A percentile compares a stretch with the other conserved stretches of the same genome.
Conservation (phyloP, 2,797 vertebrate species). For the Streptopelia turtur region DNA sequence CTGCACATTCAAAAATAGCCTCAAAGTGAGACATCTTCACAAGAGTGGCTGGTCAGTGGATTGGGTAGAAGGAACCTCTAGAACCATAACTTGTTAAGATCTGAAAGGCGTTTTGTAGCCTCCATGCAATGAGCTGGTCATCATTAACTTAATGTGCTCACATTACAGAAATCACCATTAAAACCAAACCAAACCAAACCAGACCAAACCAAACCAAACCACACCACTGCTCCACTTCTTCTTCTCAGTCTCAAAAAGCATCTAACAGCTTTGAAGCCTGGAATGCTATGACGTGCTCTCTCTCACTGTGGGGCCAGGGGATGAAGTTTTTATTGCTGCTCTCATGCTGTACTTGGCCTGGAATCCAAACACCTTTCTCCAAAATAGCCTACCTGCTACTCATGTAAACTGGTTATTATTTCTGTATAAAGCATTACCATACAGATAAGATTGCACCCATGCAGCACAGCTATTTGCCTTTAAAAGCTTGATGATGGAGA, state of each 20-base stretch:
- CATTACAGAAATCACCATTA: not conserved
- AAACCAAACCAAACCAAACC: not conserved
- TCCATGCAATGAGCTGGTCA: not conserved
- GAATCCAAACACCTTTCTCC: not conserved
- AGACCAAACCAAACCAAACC: too few species aligned
- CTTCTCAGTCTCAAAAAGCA: not conserved
- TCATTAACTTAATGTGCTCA: too few species aligned
- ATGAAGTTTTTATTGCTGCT: not conserved
- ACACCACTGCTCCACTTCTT: not conserved
- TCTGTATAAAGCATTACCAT: constrained; percentile 5
- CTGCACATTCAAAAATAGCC: not conserved
- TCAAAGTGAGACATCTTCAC: not conserved
- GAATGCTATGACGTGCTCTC: not conserved
- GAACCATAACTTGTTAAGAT: not conserved
- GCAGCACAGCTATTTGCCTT: not conserved
- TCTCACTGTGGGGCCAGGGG: not conserved
- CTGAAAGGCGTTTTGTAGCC: not conserved
- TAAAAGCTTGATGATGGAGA: constrained; percentile 15
- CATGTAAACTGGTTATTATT: not conserved
- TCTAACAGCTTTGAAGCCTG: not conserved
- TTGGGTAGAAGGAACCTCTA: not conserved
- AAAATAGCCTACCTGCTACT: not conserved
- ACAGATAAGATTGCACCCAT: not conserved
- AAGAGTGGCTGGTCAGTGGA: not conserved
- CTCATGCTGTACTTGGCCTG: not conserved